Conservation (phyloP, 2,113 vertebrate genomes). For the Willisornis vidua region DNA sequence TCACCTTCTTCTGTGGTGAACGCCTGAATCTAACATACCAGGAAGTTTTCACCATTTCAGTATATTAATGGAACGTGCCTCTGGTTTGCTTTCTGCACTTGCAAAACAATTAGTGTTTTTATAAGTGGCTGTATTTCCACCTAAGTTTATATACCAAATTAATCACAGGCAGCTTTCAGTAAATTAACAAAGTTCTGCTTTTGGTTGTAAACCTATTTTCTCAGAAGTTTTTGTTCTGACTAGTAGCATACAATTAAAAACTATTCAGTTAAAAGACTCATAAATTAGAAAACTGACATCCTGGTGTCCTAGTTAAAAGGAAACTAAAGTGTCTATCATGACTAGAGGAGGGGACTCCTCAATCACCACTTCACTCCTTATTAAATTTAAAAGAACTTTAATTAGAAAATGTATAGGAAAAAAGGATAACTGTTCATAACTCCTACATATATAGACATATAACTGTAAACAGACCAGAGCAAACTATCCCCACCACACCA, state of each 20-base stretch:
- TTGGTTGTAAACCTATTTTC: background rate
- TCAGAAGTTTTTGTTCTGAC: background rate
- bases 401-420: no score
- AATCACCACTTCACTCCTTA: no score
- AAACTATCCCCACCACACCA: no score
- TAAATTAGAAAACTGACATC: background rate
- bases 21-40: background rate
- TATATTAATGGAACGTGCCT: background rate
- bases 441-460: no score
- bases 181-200: background rate
- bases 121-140: background rate
- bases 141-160: background rate
- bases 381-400: no score
- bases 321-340: no score
- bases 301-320: background rate
- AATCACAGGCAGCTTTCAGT: background rate
- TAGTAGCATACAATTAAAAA: background rate
- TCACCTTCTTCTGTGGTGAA: background rate
- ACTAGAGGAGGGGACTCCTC: no score
- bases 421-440: no score
- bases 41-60: background rate
- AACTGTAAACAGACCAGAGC: no score
- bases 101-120: background rate
- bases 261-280: background rate
- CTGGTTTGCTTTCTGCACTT: background rate